phyloP scores from a whole-genome alignment of 2,113 vertebrate species.

The Grantiella picta region DNA sequence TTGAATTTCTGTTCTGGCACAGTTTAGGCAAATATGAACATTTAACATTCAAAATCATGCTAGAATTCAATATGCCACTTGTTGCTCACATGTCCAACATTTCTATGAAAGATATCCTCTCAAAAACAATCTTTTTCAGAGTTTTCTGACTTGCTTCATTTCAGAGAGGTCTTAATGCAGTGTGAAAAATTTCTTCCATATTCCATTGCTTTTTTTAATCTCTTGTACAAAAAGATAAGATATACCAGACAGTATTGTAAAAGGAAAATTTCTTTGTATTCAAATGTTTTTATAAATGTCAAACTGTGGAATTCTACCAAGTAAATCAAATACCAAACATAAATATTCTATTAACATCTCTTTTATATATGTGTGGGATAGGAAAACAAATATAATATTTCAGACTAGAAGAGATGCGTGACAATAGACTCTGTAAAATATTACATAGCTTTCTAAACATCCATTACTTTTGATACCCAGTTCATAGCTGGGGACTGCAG shows the following conservation, averaged over 20 bases:
- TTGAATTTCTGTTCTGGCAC: not conserved
- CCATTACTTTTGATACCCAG: not conserved
- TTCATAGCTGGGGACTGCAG: not conserved
- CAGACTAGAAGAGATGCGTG: not conserved
- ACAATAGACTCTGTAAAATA: not conserved
- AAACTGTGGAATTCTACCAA: not conserved
- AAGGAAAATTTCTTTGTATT: not conserved
- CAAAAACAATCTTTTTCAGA: not conserved
- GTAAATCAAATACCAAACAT: not conserved
- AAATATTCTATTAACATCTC: not conserved
- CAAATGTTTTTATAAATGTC: not conserved
- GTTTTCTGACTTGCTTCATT: not conserved
- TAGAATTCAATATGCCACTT: not conserved
- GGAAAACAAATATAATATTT: not conserved
- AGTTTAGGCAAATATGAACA: not conserved
- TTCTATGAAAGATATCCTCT: not conserved
- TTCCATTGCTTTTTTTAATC: not conserved
- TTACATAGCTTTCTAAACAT: not conserved
- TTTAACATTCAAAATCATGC: not conserved
- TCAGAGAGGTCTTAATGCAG: not conserved
- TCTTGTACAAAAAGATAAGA: not conserved
- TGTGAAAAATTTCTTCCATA: not conserved
- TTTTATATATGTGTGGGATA: accelerated
- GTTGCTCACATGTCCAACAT: not conserved
- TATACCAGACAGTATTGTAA: not conserved